Base-by-base conservation (phyloP, 2,797 vertebrate genomes). In the Nothura maculosa region DNA sequence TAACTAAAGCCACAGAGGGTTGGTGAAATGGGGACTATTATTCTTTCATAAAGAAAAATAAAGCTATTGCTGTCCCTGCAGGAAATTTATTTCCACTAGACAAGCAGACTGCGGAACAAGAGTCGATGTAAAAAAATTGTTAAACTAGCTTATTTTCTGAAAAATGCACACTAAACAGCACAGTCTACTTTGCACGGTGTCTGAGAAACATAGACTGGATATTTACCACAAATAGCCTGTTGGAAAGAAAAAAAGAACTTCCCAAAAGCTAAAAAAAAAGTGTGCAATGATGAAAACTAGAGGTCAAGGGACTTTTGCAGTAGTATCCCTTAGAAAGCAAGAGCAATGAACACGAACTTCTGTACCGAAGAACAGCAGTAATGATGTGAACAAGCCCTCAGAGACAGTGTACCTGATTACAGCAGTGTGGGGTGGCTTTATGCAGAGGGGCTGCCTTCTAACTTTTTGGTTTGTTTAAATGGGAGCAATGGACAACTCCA, bases 61-160 rank as follows among this genome's bases (percentile, higher is more conserved):
- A 89, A 84, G 32, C 18, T 34, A 76, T 76, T 93, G 48, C 80
- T 70, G 28, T 84, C 63, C 70, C 68, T 64, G 42, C 78, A 95
- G 87, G 79, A 95, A 87, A 87, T 88, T 64, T 83, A 76, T 93
- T 94, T 87, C 47, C 62, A 89, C 90, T 92, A 69, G 80, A 94
- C 95, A 89, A 76, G 20, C 47, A 91, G 86, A 57, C 45, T 78
- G 55, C 89, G 60, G 38, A 83, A 38, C 25, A 83, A 36, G 43
- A 63, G 27, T 50, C 40, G 60, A 78, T 78, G 34, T 18, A 76
- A 64, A 83, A 48, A 92, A 62, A 36, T 14, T 54, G 78, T 89
- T 87, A 27, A 90, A 95, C 4, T 3, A 25, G 27, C 38, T 36
- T 90, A 7, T 85, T 94, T 95, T 89, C 66, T 78, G 40, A 75